Evolutionary conservation across 1,140 invertebrate genomes (phyloP), one percentile per base, ranked within the genome.

Genomic region (Watersipora subatra): DNA sequence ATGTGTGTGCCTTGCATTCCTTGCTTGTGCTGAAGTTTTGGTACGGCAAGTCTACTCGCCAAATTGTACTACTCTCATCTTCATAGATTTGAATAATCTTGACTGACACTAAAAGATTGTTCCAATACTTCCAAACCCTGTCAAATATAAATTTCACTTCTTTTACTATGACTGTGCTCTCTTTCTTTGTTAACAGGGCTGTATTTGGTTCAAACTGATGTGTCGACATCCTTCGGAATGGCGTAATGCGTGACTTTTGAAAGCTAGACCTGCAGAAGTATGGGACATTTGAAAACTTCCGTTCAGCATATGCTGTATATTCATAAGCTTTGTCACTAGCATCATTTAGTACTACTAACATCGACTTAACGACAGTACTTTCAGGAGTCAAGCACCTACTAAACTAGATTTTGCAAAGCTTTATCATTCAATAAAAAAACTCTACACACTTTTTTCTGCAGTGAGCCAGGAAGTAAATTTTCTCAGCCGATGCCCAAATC

Each of bases 361-460:
- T 15, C 17, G 62, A 30, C 20, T 63, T 25, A 12, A 27, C 28
- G 24, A 63, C 24, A 20, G 15, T 12, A 63, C 7, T 12, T 63
- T 2, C 2, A 19, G 62, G 28, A 30, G 29, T 3, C 19, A 63
- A 34, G 26, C 3, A 27, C 15, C 61, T 25, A 19, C 28, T 7
- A 19, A 26, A 62, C 27, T 7, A 26, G 19, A 62, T 12, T 12
- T 62, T 17, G 15, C 15, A 20, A 12, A 63, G 26, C n/a, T 63
- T 20, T 15, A 63, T 30, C 29, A 63, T 34, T 15, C 15, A 19
- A 28, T 29, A n/a, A 28, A 19, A 63, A 30, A 63, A 63, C 19
- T 34, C 2, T 17, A 3, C 28, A 73, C 73, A 74, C 17, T n/a
- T 59, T 62, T 2, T 62, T 28, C 7, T n/a, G 1, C 17, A 66